Evolutionary conservation across 2,888 invertebrate genomes (phyloP), one percentile per base, ranked within the genome.

Genomic region (Elegia similella): DNA sequence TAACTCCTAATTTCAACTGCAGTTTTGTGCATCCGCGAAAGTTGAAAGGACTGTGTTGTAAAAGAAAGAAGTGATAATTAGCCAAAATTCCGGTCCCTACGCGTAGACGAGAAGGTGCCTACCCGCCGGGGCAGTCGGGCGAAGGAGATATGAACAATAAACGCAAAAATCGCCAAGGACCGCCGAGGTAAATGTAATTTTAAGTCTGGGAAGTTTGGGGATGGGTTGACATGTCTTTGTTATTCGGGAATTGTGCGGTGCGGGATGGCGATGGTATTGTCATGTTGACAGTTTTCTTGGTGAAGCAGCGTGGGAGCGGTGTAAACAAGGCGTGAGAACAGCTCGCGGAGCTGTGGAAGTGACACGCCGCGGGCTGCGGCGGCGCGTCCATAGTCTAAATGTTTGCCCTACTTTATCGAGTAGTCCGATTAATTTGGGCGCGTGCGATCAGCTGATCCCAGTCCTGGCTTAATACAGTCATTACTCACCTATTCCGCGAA

Each of bases 21-120:
- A 92, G 86, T 89, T 88, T 86, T 80, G 90, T 92, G 92, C 92
- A 92, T 92, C 88, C 89, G 91, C 90, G 92, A 91, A 91, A 91
- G 91, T 91, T 91, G 91, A 91, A 89, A 90, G 89, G 89, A 92
- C 90, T 90, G 89, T 91, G 89, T 91, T 91, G 85, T 90, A 86
- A 89, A 88, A 90, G 88, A 90, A 83, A 88, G 91, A 86, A 86
- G 86, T 85, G 86, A 86, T 82, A 92, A 92, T 88, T 89, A 82
- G 88, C 93, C 95, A 95, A 95, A 95, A 95, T 95, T 95, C 95
- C 95, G 95, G 95, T 95, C 94, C 95, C 95, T 91, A 95, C 95
- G 94, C 94, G 93, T 92, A 95, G 94, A 93, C 94, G 93, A 93
- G 95, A 95, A 93, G 93, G 94, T 94, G 95, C 95, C 94, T 94